Base-by-base conservation (phyloP, 2,113 vertebrate species). In the Meleagris gallopavo region DNA sequence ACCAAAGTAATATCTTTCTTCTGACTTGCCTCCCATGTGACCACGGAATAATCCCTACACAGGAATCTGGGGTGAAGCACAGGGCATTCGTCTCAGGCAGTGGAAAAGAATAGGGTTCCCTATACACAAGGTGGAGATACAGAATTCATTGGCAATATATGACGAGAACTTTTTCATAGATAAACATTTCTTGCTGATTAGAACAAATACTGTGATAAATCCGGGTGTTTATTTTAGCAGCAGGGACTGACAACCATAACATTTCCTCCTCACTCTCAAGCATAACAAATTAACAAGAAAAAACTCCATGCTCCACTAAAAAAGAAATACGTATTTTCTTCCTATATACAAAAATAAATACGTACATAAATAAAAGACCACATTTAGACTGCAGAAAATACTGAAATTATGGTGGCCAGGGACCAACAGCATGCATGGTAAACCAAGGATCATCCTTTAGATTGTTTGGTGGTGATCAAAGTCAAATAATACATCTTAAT, bases 201-300 rank as follows among this genome's bases (percentile, higher is more conserved):
- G 34, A 86, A 89, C 14, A 75, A 96, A 93, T 46, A 64, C 32
- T 90, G 69, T 89, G 74, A 89, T 71, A 81, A 89, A 86, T 62
- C 45, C 64, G 94, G 75, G 71, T 83, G 64, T 93, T 96, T 92
- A 79, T 86, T 71, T 48, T 94, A 90, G 66, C 83, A 88, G 57
- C 70, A 75, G 64, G 78, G 46, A 94, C 50, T 64, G 60, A 93
- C 82, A 95, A 81, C 57, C 67, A 46, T 34, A 91, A 65, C 54
- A 71, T 55, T 94, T n/a, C 13, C 72, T 85, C 34, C 29, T 88
- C 29, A 64, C 9, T 86, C 38, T 93, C 41, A 83, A 57, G 41
- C 65, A 77, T 34, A 88, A 81, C 4, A 91, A 81, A 52, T 50
- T 62, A 71, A 2, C 25, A 65, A 54, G 61, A 2, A 4, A 73